phyloP scores from a whole-genome alignment of 2,113 vertebrate genomes.

The Trichechus manatus region DNA sequence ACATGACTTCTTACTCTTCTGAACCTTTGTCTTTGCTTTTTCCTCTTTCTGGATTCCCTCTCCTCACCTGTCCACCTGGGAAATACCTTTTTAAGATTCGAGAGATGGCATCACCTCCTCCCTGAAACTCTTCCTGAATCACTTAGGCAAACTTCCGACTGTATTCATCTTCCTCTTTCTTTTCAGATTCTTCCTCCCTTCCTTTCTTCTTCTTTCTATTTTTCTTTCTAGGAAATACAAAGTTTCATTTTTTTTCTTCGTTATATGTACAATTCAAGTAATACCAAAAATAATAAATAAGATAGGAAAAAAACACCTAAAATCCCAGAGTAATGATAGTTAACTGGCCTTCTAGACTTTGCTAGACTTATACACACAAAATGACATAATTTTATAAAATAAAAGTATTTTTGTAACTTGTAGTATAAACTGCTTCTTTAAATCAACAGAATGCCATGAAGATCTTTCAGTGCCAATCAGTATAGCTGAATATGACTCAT shows the following conservation, averaged over 20 bases:
- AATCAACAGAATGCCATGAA: neutral
- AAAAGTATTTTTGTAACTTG: neutral
- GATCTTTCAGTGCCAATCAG: neutral
- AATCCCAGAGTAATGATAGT: neutral
- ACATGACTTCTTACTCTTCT: neutral
- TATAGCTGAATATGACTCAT: neutral
- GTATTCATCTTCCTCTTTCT: neutral
- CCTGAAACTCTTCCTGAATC: neutral
- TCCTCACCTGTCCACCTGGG: neutral
- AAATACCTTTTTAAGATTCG: neutral
- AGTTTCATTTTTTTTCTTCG: neutral
- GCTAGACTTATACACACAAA: neutral
- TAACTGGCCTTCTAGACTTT: conserved; percentile 38
- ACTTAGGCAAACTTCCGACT: neutral
- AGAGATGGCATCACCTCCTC: neutral
- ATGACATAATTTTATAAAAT: conserved; percentile 16
- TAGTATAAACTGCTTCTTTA: conserved; percentile 17
- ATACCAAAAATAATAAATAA: conserved; percentile 30
- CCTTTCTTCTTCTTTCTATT: neutral
- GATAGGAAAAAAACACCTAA: neutral
- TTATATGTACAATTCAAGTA: neutral
- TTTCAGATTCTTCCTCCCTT: neutral
- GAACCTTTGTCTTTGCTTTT: neutral
- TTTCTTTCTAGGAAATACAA: conserved; percentile 10
- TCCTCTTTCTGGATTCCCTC: neutral